phyloP scores from a whole-genome alignment of 2,797 vertebrate genomes.

The Dicrostonyx torquatus region DNA sequence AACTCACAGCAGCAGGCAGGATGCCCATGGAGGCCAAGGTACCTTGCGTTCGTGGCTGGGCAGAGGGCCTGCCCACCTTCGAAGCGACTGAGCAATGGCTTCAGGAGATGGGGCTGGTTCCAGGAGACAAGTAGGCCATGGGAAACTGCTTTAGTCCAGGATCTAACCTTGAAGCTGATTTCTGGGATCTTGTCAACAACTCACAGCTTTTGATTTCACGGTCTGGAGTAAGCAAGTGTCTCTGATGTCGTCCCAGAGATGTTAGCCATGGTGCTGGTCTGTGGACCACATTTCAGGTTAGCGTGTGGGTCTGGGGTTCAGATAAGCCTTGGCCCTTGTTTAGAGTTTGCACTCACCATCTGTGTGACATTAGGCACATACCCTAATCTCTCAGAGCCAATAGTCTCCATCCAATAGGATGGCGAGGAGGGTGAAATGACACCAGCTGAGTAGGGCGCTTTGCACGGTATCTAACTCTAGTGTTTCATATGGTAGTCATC shows the following conservation, averaged over 20 bases:
- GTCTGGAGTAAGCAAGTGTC: background rate
- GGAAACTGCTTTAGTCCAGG: background rate
- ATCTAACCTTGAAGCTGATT: background rate
- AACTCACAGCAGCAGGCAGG: background rate
- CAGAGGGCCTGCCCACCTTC: background rate
- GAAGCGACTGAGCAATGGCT: background rate
- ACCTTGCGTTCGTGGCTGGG: background rate
- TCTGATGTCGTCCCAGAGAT: background rate
- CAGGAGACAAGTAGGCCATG: background rate
- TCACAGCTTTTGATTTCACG: background rate
- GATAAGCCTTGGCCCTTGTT: background rate
- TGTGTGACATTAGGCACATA: constrained; percentile 2
- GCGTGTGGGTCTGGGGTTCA: background rate
- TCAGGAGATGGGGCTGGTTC: background rate
- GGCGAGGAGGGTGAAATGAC: background rate
- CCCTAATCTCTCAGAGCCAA: constrained; percentile 10
- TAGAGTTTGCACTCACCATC: background rate
- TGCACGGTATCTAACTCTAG: background rate
- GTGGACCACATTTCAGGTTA: background rate
- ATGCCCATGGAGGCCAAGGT: background rate
- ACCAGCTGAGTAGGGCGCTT: background rate
- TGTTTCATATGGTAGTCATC: background rate
- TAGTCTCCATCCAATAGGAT: background rate
- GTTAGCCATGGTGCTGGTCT: background rate
- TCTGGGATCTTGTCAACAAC: background rate